Conservation (phyloP, 1,140 invertebrate genomes). For the Drosophila lini region DNA sequence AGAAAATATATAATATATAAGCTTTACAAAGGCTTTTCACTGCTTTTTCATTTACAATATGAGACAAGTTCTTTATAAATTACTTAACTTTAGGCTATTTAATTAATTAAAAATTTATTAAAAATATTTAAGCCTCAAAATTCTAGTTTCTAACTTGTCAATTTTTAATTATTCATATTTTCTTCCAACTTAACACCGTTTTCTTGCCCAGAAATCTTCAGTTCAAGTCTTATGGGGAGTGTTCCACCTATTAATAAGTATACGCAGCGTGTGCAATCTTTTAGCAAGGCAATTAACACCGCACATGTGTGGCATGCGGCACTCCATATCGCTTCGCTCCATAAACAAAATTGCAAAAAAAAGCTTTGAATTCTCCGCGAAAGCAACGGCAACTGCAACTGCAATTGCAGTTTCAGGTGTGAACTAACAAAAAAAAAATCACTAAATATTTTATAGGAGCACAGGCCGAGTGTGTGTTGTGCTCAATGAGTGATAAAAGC, state of each 20-base stretch:
- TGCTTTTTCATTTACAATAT: background rate
- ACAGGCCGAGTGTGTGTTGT: constrained; percentile 5
- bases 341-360: constrained; percentile 56
- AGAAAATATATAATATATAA: constrained; percentile 4
- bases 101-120: background rate
- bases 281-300: constrained; percentile 46
- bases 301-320: constrained; percentile 27
- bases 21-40: too few relatives aligned
- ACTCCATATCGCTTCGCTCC: constrained; percentile 32
- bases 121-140: background rate
- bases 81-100: too few relatives aligned
- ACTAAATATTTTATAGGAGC: constrained; percentile 43
- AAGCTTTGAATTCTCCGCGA: constrained; percentile 14
- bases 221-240: background rate
- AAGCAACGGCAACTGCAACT: constrained; percentile 29
- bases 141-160: too few relatives aligned
- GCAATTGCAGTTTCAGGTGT: constrained; percentile 56
- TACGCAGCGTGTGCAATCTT: constrained; percentile 54
- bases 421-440: constrained; percentile 29
- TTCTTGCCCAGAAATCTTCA: background rate
- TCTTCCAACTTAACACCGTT: too few relatives aligned
- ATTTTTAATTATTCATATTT: background rate
- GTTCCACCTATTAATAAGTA: constrained; percentile 44
- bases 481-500: constrained; percentile 42
- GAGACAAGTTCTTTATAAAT: background rate